Evolutionary conservation across 2,888 invertebrate genomes (phyloP), one percentile per base, ranked within the genome.

Genomic region (Chaetogeoica ovagalla): DNA sequence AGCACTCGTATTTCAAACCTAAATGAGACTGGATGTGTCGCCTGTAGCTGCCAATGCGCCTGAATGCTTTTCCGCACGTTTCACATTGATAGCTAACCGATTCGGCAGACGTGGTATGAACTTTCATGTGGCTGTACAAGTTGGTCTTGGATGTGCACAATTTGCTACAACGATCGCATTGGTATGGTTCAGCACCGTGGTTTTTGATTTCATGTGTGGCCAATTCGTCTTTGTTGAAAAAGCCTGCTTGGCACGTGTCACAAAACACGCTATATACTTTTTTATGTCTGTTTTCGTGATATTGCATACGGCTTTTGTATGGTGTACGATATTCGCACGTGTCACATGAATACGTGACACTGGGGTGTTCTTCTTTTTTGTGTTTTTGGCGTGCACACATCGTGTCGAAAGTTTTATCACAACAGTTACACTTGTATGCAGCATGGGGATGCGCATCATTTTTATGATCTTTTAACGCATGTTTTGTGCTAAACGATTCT

Each of bases 81-180:
- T 83, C 83, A 43, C 83, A 83, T n/a, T 82, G 81, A 70, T 81
- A 82, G 15, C 74, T 74, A 23, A 79, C 82, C 11, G 77, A 81
- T 23, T 82, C 79, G 37, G 82, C 72, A 39, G 77, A 71, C 0
- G 82, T 70, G 1, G 77, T 82, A 52, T 83, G 83, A 13, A 76
- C 81, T 72, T 83, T 83, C 62, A 82, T 83, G 57, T 83, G 83
- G 55, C 81, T 83, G 39, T 83, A 83, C 19, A 83, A 79, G 57
- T 81, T 81, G 23, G 81, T 81, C 52, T 83, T 83, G 30, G 83
- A 83, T 3, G 81, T 82, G 15, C 82, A 83, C 17, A 82, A 37
- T 59, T 83, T 82, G 21, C 82, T 83, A 48, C 83, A 83, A 55
- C 71, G 73, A 63, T 82, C 83, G 62, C 83, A 83, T 52, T 83